A percentile compares a stretch with the other conserved stretches of the same genome.
phyloP scores from a whole-genome alignment of 2,113 vertebrate genomes.

The Ia io region DNA sequence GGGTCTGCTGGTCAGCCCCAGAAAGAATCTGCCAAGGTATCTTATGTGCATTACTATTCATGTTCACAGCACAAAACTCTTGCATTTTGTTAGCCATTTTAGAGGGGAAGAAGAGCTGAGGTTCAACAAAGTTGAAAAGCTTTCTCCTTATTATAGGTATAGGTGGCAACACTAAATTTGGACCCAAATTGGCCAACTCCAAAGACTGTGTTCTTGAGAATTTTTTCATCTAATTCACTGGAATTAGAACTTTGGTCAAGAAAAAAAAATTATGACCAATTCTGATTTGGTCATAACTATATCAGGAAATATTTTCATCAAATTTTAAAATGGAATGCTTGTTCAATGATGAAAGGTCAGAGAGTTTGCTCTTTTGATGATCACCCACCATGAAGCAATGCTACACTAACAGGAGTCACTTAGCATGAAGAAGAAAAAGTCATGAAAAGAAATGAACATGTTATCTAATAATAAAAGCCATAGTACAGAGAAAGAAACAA shows the following conservation, averaged over 20 bases:
- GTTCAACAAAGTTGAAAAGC: background rate
- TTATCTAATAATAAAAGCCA: background rate
- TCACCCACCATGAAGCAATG: background rate
- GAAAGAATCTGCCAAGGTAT: background rate
- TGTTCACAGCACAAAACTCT: background rate
- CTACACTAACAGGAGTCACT: background rate
- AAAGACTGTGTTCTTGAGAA: background rate
- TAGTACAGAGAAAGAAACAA: background rate
- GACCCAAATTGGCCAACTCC: background rate
- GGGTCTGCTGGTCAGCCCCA: background rate
- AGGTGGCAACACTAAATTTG: background rate
- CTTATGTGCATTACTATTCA: background rate
- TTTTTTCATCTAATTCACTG: background rate
- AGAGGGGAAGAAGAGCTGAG: background rate
- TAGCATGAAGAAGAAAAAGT: background rate
- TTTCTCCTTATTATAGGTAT: background rate
- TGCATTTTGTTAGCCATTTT: background rate
- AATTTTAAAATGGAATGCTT: background rate
- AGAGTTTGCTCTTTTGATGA: background rate
- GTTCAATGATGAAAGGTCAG: background rate
- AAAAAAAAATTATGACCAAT: background rate
- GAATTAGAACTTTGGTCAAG: background rate
- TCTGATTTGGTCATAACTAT: background rate
- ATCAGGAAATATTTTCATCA: constrained; percentile 6
- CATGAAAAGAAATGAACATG: background rate